Percentiles rank a stretch among this genome's conserved stretches.
Evolutionary conservation across 1,140 invertebrate genomes (phyloP).

Genomic region (Drosophila oshimai): DNA sequence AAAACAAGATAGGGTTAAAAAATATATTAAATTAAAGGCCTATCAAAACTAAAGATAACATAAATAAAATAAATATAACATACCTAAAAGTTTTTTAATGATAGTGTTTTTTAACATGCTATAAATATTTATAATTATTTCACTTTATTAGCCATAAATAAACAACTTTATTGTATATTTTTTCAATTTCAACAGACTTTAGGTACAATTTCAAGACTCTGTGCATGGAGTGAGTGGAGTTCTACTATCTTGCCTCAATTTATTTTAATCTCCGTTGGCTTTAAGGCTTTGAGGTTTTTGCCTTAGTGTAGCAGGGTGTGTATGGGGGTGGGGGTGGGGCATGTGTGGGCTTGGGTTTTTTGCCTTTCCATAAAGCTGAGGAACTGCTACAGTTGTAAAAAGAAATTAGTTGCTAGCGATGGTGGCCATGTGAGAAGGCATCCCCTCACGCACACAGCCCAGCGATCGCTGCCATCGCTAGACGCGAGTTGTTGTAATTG

Average conservation of each 20-base stretch:
- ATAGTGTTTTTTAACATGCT: too few species aligned
- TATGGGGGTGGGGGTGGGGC: not conserved
- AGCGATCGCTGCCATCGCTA: not conserved
- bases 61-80: too few species aligned
- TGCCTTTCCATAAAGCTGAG: constrained; percentile 64
- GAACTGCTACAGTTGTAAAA: constrained; percentile 72
- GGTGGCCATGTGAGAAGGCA: not conserved
- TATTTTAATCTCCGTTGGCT: not conserved
- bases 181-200: not conserved
- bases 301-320: not conserved
- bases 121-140: too few species aligned
- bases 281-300: not conserved
- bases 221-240: not conserved
- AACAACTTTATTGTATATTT: not conserved
- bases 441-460: not conserved
- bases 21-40: too few species aligned
- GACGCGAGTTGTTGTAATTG: constrained; percentile 10
- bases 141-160: not conserved
- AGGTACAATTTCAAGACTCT: not conserved
- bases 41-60: too few species aligned
- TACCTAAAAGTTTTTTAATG: too few species aligned
- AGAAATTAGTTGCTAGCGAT: constrained; percentile 66
- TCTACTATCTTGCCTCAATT: not conserved
- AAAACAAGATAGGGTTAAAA: too few species aligned
- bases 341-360: not conserved